phyloP scores from a whole-genome alignment of 1,140 invertebrate species.

The Paracyclopina nana region DNA sequence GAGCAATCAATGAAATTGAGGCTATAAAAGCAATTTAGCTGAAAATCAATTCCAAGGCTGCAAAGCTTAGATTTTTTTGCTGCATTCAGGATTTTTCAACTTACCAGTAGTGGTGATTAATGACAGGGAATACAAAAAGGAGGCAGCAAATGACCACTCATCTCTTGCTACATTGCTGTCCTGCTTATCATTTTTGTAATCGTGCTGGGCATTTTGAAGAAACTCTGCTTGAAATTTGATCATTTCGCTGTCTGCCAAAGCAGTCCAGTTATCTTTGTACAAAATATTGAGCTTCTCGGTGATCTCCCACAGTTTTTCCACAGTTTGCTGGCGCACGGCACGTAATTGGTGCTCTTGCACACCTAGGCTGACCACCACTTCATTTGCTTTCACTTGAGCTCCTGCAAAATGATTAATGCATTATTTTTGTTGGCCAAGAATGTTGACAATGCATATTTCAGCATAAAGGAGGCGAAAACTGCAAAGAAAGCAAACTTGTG shows the following conservation, averaged over 20 bases:
- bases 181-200: too few relatives aligned
- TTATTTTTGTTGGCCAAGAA: too few relatives aligned
- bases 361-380: constrained; percentile 1
- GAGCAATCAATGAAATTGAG: too few relatives aligned
- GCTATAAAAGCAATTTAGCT: too few relatives aligned
- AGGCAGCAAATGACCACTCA: constrained; percentile 64
- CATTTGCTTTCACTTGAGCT: too few relatives aligned
- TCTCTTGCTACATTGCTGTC: constrained; percentile 22
- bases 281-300: constrained; percentile 79
- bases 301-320: constrained; percentile 59
- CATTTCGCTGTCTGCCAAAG: constrained; percentile 61
- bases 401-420: too few relatives aligned
- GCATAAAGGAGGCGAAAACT: too few relatives aligned
- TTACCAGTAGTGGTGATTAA: constrained; percentile 89
- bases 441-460: too few relatives aligned
- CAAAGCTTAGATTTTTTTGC: too few relatives aligned
- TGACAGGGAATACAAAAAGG: constrained; percentile 85
- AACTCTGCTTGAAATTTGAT: constrained; percentile 67
- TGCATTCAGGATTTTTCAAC: too few relatives aligned
- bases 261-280: constrained; percentile 85
- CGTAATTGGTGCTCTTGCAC: background rate
- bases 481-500: too few relatives aligned
- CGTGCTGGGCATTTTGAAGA: constrained; percentile 43
- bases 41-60: too few relatives aligned
- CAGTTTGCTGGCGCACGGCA: constrained; percentile 23